Percentiles rank a stretch among this genome's conserved stretches.
Evolutionary conservation across 2,888 invertebrate species (phyloP).

Genomic region (Hypercompe scribonia): DNA sequence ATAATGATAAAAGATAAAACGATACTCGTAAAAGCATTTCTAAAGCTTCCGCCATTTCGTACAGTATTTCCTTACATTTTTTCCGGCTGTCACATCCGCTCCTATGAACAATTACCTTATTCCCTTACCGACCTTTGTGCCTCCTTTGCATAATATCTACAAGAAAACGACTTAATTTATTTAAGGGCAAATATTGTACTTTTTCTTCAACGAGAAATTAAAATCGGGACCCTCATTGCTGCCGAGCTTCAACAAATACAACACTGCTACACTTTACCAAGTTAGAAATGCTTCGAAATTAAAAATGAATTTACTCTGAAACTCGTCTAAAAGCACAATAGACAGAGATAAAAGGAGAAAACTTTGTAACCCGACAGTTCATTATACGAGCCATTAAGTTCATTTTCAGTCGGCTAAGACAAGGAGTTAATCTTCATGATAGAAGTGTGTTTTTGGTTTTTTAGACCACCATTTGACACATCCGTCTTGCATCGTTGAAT

Average conservation of each 20-base stretch:
- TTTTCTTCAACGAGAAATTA: slow-evolving; percentile 43
- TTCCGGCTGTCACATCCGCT: slow-evolving; percentile 69
- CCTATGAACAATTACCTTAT: slow-evolving; percentile 70
- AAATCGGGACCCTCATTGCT: slow-evolving; percentile 33
- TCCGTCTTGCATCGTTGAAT: slow-evolving; percentile 77
- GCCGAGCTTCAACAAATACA: slow-evolving; percentile 28
- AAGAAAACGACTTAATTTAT: slow-evolving; percentile 63
- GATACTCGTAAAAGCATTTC: slow-evolving; percentile 54
- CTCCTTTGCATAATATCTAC: slow-evolving; percentile 63
- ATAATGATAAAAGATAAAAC: slow-evolving; percentile 34
- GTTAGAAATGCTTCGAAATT: slow-evolving; percentile 53
- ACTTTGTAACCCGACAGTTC: slow-evolving; percentile 59
- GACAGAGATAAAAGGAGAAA: slow-evolving; percentile 58
- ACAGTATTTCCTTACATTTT: slow-evolving; percentile 61
- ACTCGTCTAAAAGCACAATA: slow-evolving; percentile 55
- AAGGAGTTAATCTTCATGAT: slow-evolving; percentile 64
- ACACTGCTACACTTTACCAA: slow-evolving; percentile 32
- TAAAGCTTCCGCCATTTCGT: slow-evolving; percentile 56
- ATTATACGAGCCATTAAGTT: slow-evolving; percentile 70
- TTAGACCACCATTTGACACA: slow-evolving; percentile 66
- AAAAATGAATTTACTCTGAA: slow-evolving; percentile 57
- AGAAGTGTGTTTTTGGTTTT: slow-evolving; percentile 62
- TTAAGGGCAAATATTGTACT: slow-evolving; percentile 58
- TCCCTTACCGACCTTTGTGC: slow-evolving; percentile 54
- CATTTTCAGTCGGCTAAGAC: slow-evolving; percentile 52